phyloP scores from a whole-genome alignment of 2,888 invertebrate genomes.

The Sarcophaga carnaria region DNA sequence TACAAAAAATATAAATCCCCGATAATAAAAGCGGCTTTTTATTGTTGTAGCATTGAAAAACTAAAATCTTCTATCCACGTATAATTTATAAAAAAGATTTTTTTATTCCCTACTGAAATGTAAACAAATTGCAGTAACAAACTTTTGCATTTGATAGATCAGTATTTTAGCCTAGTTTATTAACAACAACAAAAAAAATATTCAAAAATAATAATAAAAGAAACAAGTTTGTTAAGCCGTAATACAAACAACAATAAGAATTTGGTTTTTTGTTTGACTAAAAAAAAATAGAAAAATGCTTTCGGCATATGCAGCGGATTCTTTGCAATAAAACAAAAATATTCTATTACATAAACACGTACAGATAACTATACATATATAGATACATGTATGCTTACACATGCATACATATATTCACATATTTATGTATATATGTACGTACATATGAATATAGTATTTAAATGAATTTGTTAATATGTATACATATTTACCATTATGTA shows the following conservation, averaged over 20 bases:
- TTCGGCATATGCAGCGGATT: too few species aligned
- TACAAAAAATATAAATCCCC: too few species aligned
- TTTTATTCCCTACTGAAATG: too few species aligned
- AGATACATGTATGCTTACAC: not conserved
- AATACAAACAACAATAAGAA: conserved; percentile 44
- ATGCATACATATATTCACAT: conserved; percentile 17
- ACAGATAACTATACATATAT: too few species aligned
- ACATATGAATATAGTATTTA: not conserved
- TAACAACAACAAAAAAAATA: not conserved
- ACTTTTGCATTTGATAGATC: conserved; percentile 16
- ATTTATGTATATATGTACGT: not conserved
- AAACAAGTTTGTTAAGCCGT: conserved; percentile 29
- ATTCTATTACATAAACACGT: too few species aligned
- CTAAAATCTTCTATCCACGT: too few species aligned
- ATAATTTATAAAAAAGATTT: too few species aligned
- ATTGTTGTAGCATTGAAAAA: too few species aligned
- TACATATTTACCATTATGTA: conserved; percentile 61
- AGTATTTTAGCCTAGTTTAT: not conserved
- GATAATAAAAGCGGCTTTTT: too few species aligned
- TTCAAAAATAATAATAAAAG: not conserved
- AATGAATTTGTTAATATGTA: conserved; percentile 31
- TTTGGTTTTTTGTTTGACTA: not conserved
- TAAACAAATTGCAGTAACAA: conserved; percentile 11
- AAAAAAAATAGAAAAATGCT: not conserved
- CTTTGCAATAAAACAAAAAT: too few species aligned